Conservation (phyloP, 2,113 vertebrate species). For the Ptilonorhynchus violaceus region DNA sequence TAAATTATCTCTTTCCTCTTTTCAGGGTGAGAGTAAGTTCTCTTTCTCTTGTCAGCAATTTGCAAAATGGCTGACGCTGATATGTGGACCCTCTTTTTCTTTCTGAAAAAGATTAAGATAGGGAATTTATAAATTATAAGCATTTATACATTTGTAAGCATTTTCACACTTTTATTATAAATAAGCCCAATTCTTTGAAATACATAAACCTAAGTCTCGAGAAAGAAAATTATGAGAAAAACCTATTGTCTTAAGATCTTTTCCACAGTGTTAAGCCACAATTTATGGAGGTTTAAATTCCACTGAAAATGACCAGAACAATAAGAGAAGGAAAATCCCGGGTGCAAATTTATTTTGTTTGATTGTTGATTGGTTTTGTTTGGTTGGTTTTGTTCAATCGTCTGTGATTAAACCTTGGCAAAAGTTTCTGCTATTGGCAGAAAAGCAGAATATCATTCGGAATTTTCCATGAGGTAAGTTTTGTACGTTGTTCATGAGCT, state of each 20-base stretch:
- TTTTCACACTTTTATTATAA: neutral
- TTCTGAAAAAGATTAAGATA: neutral
- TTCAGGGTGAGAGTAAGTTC: neutral
- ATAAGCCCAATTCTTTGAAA: neutral
- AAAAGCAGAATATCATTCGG: neutral
- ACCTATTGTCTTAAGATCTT: accelerated
- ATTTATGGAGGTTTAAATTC: neutral
- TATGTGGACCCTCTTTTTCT: neutral
- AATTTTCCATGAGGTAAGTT: neutral
- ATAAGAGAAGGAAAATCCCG: neutral
- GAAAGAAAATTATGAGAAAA: neutral
- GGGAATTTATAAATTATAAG: neutral
- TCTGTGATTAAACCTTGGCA: neutral
- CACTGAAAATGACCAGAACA: neutral
- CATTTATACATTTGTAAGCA: neutral
- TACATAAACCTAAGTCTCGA: neutral
- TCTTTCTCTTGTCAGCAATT: neutral
- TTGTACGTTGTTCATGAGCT: accelerated
- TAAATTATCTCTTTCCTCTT: neutral
- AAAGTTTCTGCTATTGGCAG: neutral
- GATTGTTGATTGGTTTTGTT: neutral
- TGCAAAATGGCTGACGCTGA: conserved; percentile 10
- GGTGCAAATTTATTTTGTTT: neutral
- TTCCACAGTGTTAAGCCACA: neutral
- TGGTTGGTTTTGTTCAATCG: accelerated